Evolutionary conservation across 2,888 invertebrate species (phyloP), one percentile per base, ranked within the genome.

Genomic region (Troglohyphantes excavatus): DNA sequence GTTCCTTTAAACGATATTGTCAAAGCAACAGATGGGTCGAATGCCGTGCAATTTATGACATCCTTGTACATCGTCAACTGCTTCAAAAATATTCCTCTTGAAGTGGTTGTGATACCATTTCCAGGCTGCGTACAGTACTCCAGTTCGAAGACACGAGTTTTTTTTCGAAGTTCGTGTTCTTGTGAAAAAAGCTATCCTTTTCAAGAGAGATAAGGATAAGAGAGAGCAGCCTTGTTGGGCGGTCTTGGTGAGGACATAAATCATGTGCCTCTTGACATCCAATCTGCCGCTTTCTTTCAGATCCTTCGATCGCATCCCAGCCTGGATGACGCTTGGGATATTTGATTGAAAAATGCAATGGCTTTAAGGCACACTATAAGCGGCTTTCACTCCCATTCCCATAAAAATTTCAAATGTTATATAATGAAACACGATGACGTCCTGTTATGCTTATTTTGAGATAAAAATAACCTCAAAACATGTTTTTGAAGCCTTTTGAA

Each of bases 181-280:
- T 53, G 17, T 13, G 0, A 53, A n/a, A 53, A 53, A 39, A 53
- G 17, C 17, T 53, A 53, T 53, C 53, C 2, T 53, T 17, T 53
- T 53, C 53, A 1, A 5, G 17, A 53, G 3, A 53, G 73, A 73
- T 73, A 73, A 53, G 72, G 43, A n/a, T 72, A 46, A 26, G 39
- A 27, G n/a, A 26, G 43, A 9, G 13, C 23, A 17, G 59, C 70
- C 70, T 29, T 33, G 23, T 39, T 39, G 70, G 70, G 70, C 70
- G 70, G 70, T 70, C 70, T 33, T 21, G 73, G 27, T 27, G 6
- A 5, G 17, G 11, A 13, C 73, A 73, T 53, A 73, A 73, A 73
- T 73, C 73, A 53, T 27, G 21, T 21, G 19, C 53, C 27, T 7
- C 73, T 73, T 53, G 26, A 17, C 13, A n/a, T 70, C 53, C 43